A percentile compares a stretch with the other conserved stretches of the same genome.
Evolutionary conservation across 2,113 vertebrate species (phyloP).

Genomic region (Macheiramphus alcinus): DNA sequence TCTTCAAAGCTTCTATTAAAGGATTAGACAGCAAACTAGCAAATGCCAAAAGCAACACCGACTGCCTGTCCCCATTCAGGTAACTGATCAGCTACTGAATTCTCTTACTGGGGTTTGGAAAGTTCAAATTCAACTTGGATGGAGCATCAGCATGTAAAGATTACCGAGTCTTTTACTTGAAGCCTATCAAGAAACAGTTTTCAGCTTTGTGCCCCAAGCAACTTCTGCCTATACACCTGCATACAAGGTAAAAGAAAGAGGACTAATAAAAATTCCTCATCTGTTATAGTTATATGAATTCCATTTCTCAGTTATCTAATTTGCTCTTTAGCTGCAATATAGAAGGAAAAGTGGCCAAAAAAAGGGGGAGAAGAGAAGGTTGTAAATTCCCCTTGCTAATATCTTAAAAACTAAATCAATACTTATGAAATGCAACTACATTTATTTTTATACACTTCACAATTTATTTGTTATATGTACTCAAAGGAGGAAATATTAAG

Average conservation of each 20-base stretch:
- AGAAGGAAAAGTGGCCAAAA: background rate
- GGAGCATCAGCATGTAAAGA: background rate
- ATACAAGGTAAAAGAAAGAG: background rate
- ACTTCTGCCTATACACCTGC: background rate
- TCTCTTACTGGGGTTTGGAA: background rate
- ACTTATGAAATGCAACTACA: background rate
- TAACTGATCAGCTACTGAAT: background rate
- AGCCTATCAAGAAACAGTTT: background rate
- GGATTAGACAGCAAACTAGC: background rate
- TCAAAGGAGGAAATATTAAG: background rate
- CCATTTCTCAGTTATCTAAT: background rate
- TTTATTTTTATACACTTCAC: background rate
- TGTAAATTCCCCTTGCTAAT: background rate
- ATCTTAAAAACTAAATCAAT: background rate
- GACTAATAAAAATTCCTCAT: background rate
- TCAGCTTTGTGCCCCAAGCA: background rate
- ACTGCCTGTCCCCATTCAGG: background rate
- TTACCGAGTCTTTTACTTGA: background rate
- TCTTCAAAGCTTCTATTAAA: background rate
- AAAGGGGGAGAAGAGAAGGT: background rate
- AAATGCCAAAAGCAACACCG: background rate
- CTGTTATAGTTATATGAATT: background rate
- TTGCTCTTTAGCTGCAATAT: background rate
- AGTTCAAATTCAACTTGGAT: background rate
- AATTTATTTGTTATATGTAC: background rate